Percentiles rank a stretch among this genome's conserved stretches.
Evolutionary conservation across 2,888 invertebrate species (phyloP).

Genomic region (Lobophora halterata): DNA sequence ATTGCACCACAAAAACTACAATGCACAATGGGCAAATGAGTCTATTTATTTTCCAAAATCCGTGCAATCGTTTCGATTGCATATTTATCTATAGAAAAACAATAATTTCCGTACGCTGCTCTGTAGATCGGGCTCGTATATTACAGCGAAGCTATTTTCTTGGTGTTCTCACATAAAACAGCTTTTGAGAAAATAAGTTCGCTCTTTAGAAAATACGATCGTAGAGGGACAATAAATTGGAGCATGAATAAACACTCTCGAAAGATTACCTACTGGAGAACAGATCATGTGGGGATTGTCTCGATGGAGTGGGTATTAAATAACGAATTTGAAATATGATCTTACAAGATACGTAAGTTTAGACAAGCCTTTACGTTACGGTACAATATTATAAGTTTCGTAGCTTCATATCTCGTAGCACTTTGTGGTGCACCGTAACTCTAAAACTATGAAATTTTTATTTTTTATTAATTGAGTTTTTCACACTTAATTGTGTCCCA

Average conservation of each 20-base stretch:
- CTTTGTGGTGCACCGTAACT: too few relatives aligned
- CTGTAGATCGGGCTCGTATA: constrained; percentile 42
- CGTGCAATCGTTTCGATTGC: background rate
- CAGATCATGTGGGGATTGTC: constrained; percentile 1
- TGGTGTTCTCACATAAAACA: constrained; percentile 50
- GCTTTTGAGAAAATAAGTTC: constrained; percentile 53
- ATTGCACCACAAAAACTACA: too few relatives aligned
- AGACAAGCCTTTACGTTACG: too few relatives aligned
- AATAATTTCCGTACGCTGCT: constrained; percentile 11
- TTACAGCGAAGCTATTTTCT: constrained; percentile 40
- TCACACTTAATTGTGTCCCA: too few relatives aligned
- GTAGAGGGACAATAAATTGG: constrained; percentile 57
- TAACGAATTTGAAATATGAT: constrained; percentile 6
- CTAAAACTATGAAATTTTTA: too few relatives aligned
- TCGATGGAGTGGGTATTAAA: constrained; percentile 4
- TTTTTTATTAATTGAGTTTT: too few relatives aligned
- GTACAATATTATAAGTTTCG: constrained; percentile 1
- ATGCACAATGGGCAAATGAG: too few relatives aligned
- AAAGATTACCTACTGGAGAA: constrained; percentile 45
- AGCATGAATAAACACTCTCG: constrained; percentile 56
- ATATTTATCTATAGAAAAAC: constrained; percentile 3
- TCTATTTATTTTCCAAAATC: too few relatives aligned
- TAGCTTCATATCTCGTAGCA: too few relatives aligned
- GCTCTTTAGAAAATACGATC: constrained; percentile 54
- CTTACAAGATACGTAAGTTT: background rate